These are phyloP conservation scores for Osmerus eperlanus DNA, from an alignment of 2,113 vertebrate genomes.

Conservation along the genomic window DNA sequence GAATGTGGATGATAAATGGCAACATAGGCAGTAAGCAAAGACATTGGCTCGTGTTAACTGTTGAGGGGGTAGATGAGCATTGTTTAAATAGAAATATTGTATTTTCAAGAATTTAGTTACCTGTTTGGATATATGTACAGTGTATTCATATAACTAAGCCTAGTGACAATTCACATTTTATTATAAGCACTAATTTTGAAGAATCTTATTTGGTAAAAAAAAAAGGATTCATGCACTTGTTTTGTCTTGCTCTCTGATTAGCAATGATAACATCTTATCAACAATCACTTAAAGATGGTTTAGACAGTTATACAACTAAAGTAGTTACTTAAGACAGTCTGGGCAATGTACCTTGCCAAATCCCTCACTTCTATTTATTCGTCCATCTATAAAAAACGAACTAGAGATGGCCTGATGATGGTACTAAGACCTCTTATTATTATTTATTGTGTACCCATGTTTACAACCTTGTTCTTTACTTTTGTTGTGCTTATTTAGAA, in stretches of 20 bases:
- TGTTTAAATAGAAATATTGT: not conserved
- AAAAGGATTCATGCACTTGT: constrained; percentile 23
- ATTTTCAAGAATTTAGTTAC: not conserved
- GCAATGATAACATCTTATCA: not conserved
- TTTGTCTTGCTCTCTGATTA: constrained; percentile 1
- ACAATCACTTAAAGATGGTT: constrained; percentile 19
- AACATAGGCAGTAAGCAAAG: not conserved
- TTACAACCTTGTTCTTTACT: not conserved
- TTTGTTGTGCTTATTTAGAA: not conserved
- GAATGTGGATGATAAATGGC: not conserved
- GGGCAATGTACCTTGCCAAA: constrained; percentile 5
- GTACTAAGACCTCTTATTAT: constrained; percentile 8
- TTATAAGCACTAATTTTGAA: constrained; percentile 41
- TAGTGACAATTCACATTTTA: constrained; percentile 6
- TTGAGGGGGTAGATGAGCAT: not conserved
- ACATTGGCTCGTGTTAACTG: not conserved
- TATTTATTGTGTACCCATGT: constrained; percentile 6
- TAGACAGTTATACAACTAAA: constrained; percentile 1
- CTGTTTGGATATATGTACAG: not conserved
- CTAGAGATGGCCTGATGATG: no score
- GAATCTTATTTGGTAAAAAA: not conserved
- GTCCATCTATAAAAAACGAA: no score
- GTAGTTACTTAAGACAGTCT: constrained; percentile 11
- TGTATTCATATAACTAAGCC: not conserved
- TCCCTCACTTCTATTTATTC: not conserved